Percentiles rank a stretch among this genome's conserved stretches.
Evolutionary conservation across 2,113 vertebrate genomes (phyloP).

Genomic region (Galbula dea): DNA sequence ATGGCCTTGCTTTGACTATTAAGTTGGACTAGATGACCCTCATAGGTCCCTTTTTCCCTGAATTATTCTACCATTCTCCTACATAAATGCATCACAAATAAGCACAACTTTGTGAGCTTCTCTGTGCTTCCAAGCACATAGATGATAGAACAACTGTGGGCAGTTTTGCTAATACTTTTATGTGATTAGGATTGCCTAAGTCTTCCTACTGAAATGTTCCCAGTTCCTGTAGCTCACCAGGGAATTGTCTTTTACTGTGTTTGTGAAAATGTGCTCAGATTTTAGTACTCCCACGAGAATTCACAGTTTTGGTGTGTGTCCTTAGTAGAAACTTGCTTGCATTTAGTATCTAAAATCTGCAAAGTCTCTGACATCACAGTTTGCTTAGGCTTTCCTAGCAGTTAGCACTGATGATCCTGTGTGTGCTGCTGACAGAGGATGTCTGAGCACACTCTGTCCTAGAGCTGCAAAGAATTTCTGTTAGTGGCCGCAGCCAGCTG

Average conservation of each 20-base stretch:
- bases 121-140: background rate
- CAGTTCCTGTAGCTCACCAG: background rate
- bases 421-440: background rate
- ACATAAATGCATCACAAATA: background rate
- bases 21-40: background rate
- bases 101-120: background rate
- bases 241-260: background rate
- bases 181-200: background rate
- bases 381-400: background rate
- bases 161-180: background rate
- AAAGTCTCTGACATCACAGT: background rate
- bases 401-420: background rate
- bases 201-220: background rate
- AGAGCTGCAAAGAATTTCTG: background rate
- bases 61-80: background rate
- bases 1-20: background rate
- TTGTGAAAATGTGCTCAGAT: background rate
- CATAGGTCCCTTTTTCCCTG: background rate
- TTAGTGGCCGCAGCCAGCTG: slow-evolving; percentile 2
- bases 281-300: background rate
- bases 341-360: background rate
- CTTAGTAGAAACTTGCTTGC: background rate
- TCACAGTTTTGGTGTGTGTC: background rate
- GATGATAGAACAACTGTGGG: background rate
- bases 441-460: background rate